Evolutionary conservation across 2,888 invertebrate species (phyloP).

Genomic region (Carcina quercana): DNA sequence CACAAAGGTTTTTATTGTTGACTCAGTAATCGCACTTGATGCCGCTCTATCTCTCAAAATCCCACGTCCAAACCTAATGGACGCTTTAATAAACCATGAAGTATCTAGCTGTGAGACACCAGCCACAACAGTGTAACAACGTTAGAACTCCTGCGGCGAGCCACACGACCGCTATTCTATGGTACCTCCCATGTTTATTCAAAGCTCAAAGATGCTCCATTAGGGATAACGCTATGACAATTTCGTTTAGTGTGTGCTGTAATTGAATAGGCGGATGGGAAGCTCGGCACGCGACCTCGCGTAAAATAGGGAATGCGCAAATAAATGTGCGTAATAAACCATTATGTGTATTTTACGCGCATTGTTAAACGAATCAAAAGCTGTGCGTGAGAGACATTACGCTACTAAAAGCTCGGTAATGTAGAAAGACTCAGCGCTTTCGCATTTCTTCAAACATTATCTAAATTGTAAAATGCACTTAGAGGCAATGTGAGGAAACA

Average conservation of each 20-base stretch:
- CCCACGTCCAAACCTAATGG: conserved; percentile 38
- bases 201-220: conserved; percentile 58
- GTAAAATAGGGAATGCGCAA: conserved; percentile 42
- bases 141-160: conserved; percentile 62
- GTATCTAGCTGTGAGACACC: conserved; percentile 39
- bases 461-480: conserved; percentile 63
- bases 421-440: conserved; percentile 36
- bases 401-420: conserved; percentile 28
- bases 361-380: conserved; percentile 46
- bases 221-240: conserved; percentile 61
- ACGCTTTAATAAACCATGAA: conserved; percentile 45
- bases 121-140: conserved; percentile 39
- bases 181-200: conserved; percentile 52
- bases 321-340: conserved; percentile 56
- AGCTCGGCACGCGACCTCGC: conserved; percentile 54
- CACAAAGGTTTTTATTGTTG: no score
- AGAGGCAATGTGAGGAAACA: conserved; percentile 32
- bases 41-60: conserved; percentile 20
- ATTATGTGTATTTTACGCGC: conserved; percentile 41
- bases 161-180: conserved; percentile 61
- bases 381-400: conserved; percentile 19
- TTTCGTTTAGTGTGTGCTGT: conserved; percentile 49
- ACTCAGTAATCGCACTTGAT: not conserved
- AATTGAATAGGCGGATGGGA: conserved; percentile 69
- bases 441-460: conserved; percentile 46